phyloP scores from a whole-genome alignment of 2,888 invertebrate species.

The Phania funesta region DNA sequence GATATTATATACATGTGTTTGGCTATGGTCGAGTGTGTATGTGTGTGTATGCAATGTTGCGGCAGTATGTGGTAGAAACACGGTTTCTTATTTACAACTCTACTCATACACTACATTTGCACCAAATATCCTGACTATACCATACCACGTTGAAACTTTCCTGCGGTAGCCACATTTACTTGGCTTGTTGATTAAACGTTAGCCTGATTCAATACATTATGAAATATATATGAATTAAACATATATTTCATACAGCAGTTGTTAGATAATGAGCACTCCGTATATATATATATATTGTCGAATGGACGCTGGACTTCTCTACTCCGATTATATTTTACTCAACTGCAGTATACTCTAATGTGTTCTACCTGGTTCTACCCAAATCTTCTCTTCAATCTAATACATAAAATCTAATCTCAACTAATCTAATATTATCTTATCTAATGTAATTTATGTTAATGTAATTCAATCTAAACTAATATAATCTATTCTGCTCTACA shows the following conservation, averaged over 20 bases:
- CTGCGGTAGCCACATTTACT: slow-evolving; percentile 69
- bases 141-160: background rate
- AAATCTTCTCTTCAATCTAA: too few species aligned
- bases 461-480: too few species aligned
- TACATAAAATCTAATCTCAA: too few species aligned
- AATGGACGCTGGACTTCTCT: background rate
- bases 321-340: too few species aligned
- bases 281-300: background rate
- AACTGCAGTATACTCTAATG: too few species aligned
- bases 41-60: background rate
- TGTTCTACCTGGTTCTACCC: too few species aligned
- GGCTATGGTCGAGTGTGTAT: background rate
- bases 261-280: background rate
- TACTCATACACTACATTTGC: slow-evolving; percentile 1
- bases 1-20: too few species aligned
- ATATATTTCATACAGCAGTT: slow-evolving; percentile 1
- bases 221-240: slow-evolving; percentile 4
- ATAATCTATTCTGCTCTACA: too few species aligned
- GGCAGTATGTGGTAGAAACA: slow-evolving; percentile 14
- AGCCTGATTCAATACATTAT: slow-evolving; percentile 55
- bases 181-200: slow-evolving; percentile 72
- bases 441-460: too few species aligned
- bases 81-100: slow-evolving; percentile 37
- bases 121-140: slow-evolving; percentile 19
- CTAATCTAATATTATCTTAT: too few species aligned